Conservation (phyloP, 2,113 vertebrate species). For the Crocuta crocuta region DNA sequence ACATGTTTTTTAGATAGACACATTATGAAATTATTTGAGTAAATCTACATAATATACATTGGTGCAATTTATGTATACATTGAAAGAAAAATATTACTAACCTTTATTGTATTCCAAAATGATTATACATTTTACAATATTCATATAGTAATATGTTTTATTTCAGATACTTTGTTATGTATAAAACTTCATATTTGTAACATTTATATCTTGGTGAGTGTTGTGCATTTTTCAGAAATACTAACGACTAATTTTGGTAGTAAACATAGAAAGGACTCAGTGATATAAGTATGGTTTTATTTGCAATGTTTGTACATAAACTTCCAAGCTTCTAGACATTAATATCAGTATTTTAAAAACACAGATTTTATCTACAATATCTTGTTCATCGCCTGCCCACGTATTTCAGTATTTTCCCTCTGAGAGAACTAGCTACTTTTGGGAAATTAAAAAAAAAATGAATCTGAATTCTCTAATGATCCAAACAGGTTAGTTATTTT, state of each 20-base stretch:
- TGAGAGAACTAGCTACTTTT: not conserved
- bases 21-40: not conserved
- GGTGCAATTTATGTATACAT: not conserved
- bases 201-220: not conserved
- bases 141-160: not conserved
- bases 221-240: not conserved
- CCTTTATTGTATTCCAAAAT: not conserved
- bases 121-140: not conserved
- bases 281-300: not conserved
- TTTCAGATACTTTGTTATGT: not conserved
- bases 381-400: not conserved
- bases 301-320: not conserved
- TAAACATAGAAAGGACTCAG: not conserved
- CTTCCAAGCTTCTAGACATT: not conserved
- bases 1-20: not conserved
- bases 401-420: not conserved
- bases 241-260: not conserved
- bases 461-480: not conserved
- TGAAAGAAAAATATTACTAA: not conserved
- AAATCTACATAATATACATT: not conserved
- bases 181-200: not conserved
- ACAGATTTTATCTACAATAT: not conserved
- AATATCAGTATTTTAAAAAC: not conserved
- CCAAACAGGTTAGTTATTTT: slow-evolving; percentile 15
- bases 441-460: not conserved